These are phyloP conservation scores for Nannoperca australis DNA, from an alignment of 2,797 vertebrate species.

Conservation along the genomic window DNA sequence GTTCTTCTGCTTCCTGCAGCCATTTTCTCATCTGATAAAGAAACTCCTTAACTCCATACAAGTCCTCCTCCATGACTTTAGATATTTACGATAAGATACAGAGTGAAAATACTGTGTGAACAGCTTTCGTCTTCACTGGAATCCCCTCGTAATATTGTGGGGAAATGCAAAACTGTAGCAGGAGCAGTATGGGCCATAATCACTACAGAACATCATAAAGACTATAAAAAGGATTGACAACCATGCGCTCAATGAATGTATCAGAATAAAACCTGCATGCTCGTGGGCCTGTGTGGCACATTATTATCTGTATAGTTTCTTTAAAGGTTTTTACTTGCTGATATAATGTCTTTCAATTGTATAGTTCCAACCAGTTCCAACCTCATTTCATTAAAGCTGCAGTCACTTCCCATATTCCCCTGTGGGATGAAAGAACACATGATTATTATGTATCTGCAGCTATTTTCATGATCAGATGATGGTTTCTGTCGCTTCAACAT, in stretches of 20 bases:
- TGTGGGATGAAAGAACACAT: constrained; percentile 19
- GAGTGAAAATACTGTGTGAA: neutral
- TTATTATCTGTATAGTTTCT: constrained; percentile 5
- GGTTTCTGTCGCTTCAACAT: neutral
- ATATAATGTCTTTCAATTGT: neutral
- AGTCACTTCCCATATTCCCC: constrained; percentile 34
- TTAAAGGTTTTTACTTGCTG: neutral
- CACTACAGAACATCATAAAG: neutral
- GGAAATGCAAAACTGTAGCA: neutral
- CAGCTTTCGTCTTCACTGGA: neutral
- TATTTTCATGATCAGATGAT: neutral
- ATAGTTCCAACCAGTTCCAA: no score
- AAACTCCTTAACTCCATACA: neutral
- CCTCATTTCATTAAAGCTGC: constrained; percentile 15
- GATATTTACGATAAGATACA: no score
- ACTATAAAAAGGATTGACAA: constrained; percentile 28
- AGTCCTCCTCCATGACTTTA: neutral
- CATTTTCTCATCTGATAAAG: constrained; percentile 2
- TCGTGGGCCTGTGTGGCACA: neutral
- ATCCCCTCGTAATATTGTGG: neutral
- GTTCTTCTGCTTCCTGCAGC: neutral
- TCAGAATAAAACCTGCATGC: constrained; percentile 24
- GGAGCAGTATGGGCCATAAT: neutral
- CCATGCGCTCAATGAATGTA: constrained; percentile 17
- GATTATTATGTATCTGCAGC: neutral